These are phyloP conservation scores for Glaucomys volans DNA, from an alignment of 2,113 vertebrate genomes.

Conservation along the genomic window DNA sequence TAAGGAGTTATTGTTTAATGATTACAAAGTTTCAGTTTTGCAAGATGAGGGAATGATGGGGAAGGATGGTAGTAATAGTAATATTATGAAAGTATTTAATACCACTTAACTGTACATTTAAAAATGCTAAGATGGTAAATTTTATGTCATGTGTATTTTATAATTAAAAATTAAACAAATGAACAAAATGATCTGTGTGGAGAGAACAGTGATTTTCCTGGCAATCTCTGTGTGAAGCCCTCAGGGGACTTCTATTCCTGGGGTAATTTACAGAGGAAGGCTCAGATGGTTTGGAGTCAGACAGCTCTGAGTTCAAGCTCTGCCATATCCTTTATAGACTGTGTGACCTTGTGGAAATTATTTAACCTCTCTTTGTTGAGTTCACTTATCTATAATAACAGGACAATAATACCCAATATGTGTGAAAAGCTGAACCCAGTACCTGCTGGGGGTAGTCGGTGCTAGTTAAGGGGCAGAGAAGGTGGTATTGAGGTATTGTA, in stretches of 20 bases:
- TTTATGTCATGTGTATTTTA: background rate
- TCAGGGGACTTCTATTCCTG: background rate
- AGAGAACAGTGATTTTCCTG: background rate
- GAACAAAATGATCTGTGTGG: background rate
- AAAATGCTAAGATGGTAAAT: background rate
- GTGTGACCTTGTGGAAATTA: background rate
- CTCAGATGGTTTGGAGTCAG: background rate
- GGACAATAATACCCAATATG: background rate
- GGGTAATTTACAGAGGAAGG: too few species aligned
- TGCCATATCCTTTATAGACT: background rate
- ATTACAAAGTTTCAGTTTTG: too few species aligned
- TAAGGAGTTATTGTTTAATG: background rate
- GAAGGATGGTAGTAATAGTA: background rate
- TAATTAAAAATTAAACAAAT: background rate
- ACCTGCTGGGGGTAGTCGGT: background rate
- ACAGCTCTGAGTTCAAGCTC: background rate
- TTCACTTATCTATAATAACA: background rate
- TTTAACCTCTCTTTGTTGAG: background rate
- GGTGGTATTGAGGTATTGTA: background rate
- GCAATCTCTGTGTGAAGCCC: background rate
- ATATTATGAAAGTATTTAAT: background rate
- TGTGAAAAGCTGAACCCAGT: background rate
- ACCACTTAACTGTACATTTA: background rate
- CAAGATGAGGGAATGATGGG: background rate
- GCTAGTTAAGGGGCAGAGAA: background rate